Percentiles rank a stretch among this genome's conserved stretches.
Evolutionary conservation across 2,113 vertebrate genomes (phyloP).

Genomic region (Microcebus jonahi): DNA sequence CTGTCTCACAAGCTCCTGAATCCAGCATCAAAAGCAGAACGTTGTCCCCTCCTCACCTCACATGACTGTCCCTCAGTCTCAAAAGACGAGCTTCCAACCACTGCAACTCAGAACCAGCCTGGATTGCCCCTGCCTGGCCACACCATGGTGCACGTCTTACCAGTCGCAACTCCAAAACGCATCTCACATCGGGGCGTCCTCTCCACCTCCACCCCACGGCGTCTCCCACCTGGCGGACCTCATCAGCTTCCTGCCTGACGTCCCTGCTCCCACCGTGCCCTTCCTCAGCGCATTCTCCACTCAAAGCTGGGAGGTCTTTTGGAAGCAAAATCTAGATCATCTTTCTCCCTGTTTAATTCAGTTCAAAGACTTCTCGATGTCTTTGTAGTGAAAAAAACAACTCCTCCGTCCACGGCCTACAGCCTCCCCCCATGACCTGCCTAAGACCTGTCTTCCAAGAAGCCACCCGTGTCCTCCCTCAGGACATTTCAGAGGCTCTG

Average conservation of each 20-base stretch:
- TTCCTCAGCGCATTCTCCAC: background rate
- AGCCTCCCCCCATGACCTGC: background rate
- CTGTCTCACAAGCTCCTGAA: background rate
- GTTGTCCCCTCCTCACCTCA: background rate
- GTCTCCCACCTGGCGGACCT: background rate
- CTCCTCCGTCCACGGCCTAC: background rate
- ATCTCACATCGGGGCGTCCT: background rate
- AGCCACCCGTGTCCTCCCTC: background rate
- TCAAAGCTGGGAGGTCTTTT: background rate
- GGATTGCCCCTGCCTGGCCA: background rate
- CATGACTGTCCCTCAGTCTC: background rate
- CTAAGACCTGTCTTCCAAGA: background rate
- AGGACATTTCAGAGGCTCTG: background rate
- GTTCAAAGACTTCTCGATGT: background rate
- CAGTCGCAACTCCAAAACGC: background rate
- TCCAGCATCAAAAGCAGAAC: background rate
- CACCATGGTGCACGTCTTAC: background rate
- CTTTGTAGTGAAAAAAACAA: background rate
- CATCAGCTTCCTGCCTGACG: background rate
- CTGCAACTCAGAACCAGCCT: background rate
- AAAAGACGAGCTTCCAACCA: background rate
- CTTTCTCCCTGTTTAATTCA: background rate
- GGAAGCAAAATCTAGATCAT: background rate
- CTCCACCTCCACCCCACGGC: accelerated
- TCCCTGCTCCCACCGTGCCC: background rate